Evolutionary conservation across 2,888 invertebrate genomes (phyloP).

Genomic region (Gasteruption jaculator): DNA sequence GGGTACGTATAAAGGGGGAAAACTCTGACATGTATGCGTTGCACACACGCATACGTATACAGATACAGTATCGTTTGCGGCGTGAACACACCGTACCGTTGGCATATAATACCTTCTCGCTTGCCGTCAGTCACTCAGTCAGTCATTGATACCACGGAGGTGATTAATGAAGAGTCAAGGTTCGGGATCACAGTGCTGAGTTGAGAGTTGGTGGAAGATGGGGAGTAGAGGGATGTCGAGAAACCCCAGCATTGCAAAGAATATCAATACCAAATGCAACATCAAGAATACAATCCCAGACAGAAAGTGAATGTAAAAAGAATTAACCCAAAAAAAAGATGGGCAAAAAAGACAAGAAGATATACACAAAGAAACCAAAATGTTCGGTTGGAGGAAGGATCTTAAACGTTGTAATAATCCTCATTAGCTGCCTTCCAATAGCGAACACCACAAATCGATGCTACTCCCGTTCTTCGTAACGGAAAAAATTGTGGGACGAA

Average conservation of each 20-base stretch:
- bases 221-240: slow-evolving; percentile 14
- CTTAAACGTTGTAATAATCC: too few species aligned
- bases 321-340: too few species aligned
- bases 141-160: slow-evolving; percentile 50
- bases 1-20: too few species aligned
- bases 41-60: neutral
- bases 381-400: too few species aligned
- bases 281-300: slow-evolving; percentile 24
- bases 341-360: too few species aligned
- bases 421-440: too few species aligned
- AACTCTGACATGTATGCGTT: too few species aligned
- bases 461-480: too few species aligned
- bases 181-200: slow-evolving; percentile 44
- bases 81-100: slow-evolving; percentile 7
- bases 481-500: too few species aligned
- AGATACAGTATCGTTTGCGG: neutral
- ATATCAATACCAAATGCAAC: slow-evolving; percentile 41
- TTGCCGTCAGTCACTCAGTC: slow-evolving; percentile 44
- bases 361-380: too few species aligned
- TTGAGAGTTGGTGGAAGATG: slow-evolving; percentile 20
- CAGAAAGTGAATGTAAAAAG: too few species aligned
- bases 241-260: slow-evolving; percentile 32
- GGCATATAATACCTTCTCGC: slow-evolving; percentile 46
- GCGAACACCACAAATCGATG: too few species aligned
- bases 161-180: slow-evolving; percentile 52